Percentiles rank a stretch among this genome's conserved stretches.
Conservation (phyloP, 1,140 invertebrate genomes). For the Ectropis grisescens region DNA sequence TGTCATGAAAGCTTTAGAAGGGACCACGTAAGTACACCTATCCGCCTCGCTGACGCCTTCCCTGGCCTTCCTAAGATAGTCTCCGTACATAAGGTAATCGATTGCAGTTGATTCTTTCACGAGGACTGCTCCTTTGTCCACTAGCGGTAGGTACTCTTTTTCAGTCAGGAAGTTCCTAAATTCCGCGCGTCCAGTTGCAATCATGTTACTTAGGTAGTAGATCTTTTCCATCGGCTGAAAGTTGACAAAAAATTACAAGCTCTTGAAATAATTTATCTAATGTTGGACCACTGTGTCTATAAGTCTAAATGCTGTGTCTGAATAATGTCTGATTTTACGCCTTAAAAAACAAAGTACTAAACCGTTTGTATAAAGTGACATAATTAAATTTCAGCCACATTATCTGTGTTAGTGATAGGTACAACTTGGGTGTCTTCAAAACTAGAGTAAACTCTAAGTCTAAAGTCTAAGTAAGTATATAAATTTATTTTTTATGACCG, state of each 20-base stretch:
- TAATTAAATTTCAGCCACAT: no score
- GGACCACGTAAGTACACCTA: conserved; percentile 81
- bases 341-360: no score
- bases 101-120: conserved; percentile 77
- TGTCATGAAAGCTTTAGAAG: conserved; percentile 74
- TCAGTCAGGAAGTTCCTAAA: conserved; percentile 34
- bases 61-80: conserved; percentile 76
- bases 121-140: conserved; percentile 72
- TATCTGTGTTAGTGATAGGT: no score
- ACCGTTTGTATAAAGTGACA: no score
- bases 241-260: no score
- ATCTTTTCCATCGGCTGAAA: conserved; percentile 47
- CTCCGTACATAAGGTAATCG: conserved; percentile 75
- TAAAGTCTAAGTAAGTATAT: no score
- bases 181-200: conserved; percentile 37
- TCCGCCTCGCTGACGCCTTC: conserved; percentile 71
- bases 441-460: no score
- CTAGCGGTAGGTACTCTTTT: conserved; percentile 56
- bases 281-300: no score
- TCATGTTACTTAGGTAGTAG: conserved; percentile 46
- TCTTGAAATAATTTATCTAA: not conserved
- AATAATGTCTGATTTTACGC: no score
- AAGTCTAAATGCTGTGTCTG: no score
- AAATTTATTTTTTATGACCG: no score
- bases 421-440: no score